Evolutionary conservation across 2,888 invertebrate genomes (phyloP).

Genomic region (Capitulum mitella): DNA sequence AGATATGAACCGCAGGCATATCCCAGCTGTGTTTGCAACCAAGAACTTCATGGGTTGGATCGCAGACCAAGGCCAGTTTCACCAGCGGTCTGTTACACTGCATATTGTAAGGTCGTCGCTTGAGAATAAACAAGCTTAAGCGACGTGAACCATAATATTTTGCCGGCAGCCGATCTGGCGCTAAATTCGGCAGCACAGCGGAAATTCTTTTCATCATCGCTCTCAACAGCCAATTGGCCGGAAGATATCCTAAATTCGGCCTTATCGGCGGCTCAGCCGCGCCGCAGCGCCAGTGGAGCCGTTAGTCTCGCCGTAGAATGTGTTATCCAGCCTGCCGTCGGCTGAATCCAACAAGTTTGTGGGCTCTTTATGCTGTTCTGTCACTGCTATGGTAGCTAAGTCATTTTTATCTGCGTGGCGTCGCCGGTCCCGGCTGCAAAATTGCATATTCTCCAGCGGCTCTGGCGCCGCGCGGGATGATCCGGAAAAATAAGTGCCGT

Average conservation of each 20-base stretch:
- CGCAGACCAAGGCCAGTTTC: too few species aligned
- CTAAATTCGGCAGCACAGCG: not conserved
- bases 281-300: not conserved
- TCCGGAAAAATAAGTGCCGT: constrained; percentile 14
- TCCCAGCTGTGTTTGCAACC: too few species aligned
- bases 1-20: too few species aligned
- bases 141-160: not conserved
- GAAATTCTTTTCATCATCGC: constrained; percentile 6
- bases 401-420: constrained; percentile 14
- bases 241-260: constrained; percentile 20
- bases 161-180: not conserved
- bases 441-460: not conserved
- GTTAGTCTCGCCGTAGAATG: constrained; percentile 2
- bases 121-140: too few species aligned
- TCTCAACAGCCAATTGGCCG: constrained; percentile 23
- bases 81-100: too few species aligned
- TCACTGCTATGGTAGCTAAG: constrained; percentile 6
- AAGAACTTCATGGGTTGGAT: too few species aligned
- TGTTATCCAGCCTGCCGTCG: not conserved
- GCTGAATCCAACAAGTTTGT: constrained; percentile 18
- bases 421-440: not conserved
- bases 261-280: constrained; percentile 3
- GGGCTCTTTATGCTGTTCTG: constrained; percentile 4
- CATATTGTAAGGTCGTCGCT: too few species aligned
- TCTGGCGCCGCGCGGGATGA: not conserved